These are phyloP conservation scores for Lycophotia porphyrea DNA, from an alignment of 2,888 invertebrate species.

Conservation along the genomic window DNA sequence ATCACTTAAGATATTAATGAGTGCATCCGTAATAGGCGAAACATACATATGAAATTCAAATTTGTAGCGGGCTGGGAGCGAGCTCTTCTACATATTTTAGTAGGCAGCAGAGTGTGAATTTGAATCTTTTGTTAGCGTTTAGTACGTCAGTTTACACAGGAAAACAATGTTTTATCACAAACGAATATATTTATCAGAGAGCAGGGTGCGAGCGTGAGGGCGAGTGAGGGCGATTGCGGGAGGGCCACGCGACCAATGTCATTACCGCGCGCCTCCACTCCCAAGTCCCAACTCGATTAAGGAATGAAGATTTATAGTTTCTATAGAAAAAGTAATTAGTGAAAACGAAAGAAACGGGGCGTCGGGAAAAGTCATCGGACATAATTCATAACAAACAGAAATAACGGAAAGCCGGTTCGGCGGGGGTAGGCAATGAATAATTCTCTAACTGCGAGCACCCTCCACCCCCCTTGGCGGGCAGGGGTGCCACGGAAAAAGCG, in stretches of 20 bases:
- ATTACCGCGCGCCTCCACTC: conserved; percentile 61
- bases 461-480: conserved; percentile 76
- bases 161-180: conserved; percentile 81
- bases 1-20: conserved; percentile 90
- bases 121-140: conserved; percentile 90
- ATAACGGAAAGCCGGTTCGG: conserved; percentile 89
- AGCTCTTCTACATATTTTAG: conserved; percentile 90
- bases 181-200: conserved; percentile 68
- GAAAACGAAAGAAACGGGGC: conserved; percentile 87
- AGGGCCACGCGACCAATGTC: conserved; percentile 54
- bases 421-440: conserved; percentile 90
- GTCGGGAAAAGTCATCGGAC: conserved; percentile 89
- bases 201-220: conserved; percentile 31
- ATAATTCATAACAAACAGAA: conserved; percentile 90
- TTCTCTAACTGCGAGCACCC: conserved; percentile 90
- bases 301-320: conserved; percentile 83
- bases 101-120: conserved; percentile 90
- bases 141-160: conserved; percentile 82
- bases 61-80: conserved; percentile 88
- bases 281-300: conserved; percentile 67
- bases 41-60: conserved; percentile 91
- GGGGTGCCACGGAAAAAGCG: conserved; percentile 88
- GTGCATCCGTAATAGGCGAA: conserved; percentile 90
- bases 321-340: conserved; percentile 88
- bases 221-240: conserved; percentile 27